Conservation (phyloP, 2,888 invertebrate species). For the Netelia melanura region DNA sequence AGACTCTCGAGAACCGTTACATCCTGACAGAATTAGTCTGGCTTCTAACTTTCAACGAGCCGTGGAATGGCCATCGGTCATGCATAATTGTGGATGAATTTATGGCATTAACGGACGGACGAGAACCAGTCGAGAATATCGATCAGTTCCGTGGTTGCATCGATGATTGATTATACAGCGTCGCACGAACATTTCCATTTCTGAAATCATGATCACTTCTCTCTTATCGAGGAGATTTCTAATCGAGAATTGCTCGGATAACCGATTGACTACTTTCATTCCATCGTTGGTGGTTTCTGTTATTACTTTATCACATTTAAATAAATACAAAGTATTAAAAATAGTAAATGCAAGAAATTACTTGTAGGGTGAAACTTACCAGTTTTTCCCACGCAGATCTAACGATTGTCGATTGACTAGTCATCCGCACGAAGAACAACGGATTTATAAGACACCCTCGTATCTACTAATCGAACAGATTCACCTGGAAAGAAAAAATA, state of each 20-base stretch:
- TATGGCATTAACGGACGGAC: neutral
- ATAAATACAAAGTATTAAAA: neutral
- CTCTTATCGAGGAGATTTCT: slow-evolving; percentile 46
- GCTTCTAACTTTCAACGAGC: slow-evolving; percentile 48
- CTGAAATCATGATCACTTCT: neutral
- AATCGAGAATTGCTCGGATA: slow-evolving; percentile 35
- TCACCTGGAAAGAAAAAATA: slow-evolving; percentile 8
- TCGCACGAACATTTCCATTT: neutral
- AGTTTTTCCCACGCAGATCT: neutral
- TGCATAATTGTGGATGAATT: slow-evolving; percentile 35
- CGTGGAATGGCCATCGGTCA: slow-evolving; percentile 28
- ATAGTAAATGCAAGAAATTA: too few species aligned
- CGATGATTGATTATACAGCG: slow-evolving; percentile 24
- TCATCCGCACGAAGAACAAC: neutral
- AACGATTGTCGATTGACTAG: neutral
- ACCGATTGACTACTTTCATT: slow-evolving; percentile 5
- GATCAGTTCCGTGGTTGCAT: slow-evolving; percentile 23
- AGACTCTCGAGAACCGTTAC: slow-evolving; percentile 2
- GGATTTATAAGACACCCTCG: neutral
- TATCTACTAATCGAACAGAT: neutral
- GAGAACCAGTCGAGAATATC: slow-evolving; percentile 6
- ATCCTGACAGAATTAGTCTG: slow-evolving; percentile 13
- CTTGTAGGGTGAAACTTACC: neutral
- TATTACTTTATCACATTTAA: neutral
- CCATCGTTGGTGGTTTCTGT: neutral